Conservation (phyloP, 2,113 vertebrate genomes). For the Rhipidura dahli region DNA sequence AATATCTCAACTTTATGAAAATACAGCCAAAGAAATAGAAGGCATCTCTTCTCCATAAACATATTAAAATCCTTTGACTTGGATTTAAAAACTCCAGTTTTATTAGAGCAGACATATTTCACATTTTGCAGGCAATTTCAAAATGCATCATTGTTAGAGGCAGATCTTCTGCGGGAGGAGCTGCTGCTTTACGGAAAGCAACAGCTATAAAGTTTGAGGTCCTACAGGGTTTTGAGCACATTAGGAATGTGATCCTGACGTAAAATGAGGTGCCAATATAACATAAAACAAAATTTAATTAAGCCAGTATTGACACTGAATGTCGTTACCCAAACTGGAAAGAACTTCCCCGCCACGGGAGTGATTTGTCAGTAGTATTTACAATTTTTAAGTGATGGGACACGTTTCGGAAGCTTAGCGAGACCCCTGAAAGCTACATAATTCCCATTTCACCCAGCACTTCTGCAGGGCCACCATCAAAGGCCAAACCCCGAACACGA, state of each 20-base stretch:
- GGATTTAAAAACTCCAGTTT: conserved; percentile 14
- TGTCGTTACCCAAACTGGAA: background rate
- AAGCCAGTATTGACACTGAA: background rate
- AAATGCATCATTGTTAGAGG: conserved; percentile 27
- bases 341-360: background rate
- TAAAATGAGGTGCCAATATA: conserved; percentile 47
- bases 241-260: conserved; percentile 10
- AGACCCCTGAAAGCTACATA: conserved; percentile 21
- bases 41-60: conserved; percentile 30
- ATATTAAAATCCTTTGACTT: conserved; percentile 28
- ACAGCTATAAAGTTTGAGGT: conserved; percentile 63
- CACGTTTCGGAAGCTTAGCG: background rate
- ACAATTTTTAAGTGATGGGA: background rate
- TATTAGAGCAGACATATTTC: conserved; percentile 38
- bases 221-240: conserved; percentile 36
- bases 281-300: conserved; percentile 47
- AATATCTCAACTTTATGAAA: conserved; percentile 60
- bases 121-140: conserved; percentile 13
- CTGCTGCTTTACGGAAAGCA: conserved; percentile 33
- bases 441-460: background rate
- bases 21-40: conserved; percentile 29
- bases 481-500: background rate
- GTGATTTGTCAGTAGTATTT: background rate
- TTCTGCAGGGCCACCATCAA: background rate
- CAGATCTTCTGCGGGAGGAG: conserved; percentile 33